phyloP scores from a whole-genome alignment of 2,113 vertebrate genomes.

The Bettongia penicillata region DNA sequence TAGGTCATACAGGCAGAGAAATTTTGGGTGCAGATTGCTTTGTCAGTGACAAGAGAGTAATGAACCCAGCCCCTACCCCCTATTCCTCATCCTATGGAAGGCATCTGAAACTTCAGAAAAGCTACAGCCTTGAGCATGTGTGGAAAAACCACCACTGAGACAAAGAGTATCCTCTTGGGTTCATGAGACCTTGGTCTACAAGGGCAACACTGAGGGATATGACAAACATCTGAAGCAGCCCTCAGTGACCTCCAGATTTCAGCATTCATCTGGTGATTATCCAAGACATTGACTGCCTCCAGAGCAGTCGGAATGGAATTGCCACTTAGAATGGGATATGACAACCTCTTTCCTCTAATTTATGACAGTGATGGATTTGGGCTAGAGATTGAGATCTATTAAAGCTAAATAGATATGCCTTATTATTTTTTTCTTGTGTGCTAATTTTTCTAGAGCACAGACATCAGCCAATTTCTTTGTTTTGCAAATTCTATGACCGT shows the following conservation, averaged over 20 bases:
- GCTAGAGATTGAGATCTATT: background rate
- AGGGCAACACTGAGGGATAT: background rate
- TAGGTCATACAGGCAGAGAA: background rate
- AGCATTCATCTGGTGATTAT: background rate
- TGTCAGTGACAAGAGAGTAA: background rate
- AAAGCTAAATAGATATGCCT: background rate
- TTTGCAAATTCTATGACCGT: background rate
- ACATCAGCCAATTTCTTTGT: background rate
- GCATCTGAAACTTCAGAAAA: background rate
- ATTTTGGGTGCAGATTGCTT: background rate
- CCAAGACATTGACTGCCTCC: background rate
- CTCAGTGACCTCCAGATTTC: background rate
- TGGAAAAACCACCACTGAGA: background rate
- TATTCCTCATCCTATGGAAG: background rate
- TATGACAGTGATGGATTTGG: background rate
- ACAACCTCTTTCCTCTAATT: background rate
- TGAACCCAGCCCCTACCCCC: too few species aligned
- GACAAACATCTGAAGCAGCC: background rate
- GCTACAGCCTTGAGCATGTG: background rate
- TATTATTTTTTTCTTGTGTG: background rate
- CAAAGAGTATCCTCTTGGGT: background rate
- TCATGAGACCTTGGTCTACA: background rate
- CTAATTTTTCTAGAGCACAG: background rate
- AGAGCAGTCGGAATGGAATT: background rate
- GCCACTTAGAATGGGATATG: background rate